A percentile compares a stretch with the other conserved stretches of the same genome.
phyloP scores from a whole-genome alignment of 2,113 vertebrate species.

The Speoplatyrhinus poulsoni region DNA sequence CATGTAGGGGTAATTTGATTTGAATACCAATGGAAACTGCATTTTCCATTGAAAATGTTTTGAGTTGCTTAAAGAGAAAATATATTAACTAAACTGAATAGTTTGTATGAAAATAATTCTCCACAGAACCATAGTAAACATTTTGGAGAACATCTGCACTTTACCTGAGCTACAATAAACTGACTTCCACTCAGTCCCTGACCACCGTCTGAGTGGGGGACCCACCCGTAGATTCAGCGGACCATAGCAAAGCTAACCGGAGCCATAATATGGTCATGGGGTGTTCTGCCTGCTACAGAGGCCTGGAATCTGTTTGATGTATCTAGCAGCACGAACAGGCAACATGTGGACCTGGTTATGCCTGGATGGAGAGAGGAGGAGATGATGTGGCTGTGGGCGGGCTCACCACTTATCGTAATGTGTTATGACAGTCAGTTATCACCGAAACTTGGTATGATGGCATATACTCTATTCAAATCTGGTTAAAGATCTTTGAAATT shows the following conservation, averaged over 20 bases:
- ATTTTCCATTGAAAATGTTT: too few species aligned
- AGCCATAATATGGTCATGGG: slow-evolving; percentile 21
- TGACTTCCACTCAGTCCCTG: neutral
- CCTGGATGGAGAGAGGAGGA: neutral
- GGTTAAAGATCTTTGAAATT: neutral
- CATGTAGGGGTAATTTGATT: too few species aligned
- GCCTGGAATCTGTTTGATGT: slow-evolving; percentile 47
- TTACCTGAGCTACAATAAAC: neutral
- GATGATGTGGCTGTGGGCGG: slow-evolving; percentile 4
- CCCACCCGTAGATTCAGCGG: neutral
- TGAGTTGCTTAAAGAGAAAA: too few species aligned
- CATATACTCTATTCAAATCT: slow-evolving; percentile 11
- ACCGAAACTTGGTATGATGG: slow-evolving; percentile 8
- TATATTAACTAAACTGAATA: too few species aligned
- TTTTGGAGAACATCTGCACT: neutral
- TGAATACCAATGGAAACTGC: too few species aligned
- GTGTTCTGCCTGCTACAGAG: slow-evolving; percentile 9
- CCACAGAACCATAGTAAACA: too few species aligned
- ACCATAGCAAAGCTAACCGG: slow-evolving; percentile 23
- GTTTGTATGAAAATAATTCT: too few species aligned
- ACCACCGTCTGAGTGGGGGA: neutral
- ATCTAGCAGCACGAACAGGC: neutral
- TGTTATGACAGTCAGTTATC: slow-evolving; percentile 24
- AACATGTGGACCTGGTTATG: slow-evolving; percentile 46
- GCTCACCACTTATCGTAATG: neutral